Conservation (phyloP, 2,113 vertebrate genomes). For the Anguilla japonica region DNA sequence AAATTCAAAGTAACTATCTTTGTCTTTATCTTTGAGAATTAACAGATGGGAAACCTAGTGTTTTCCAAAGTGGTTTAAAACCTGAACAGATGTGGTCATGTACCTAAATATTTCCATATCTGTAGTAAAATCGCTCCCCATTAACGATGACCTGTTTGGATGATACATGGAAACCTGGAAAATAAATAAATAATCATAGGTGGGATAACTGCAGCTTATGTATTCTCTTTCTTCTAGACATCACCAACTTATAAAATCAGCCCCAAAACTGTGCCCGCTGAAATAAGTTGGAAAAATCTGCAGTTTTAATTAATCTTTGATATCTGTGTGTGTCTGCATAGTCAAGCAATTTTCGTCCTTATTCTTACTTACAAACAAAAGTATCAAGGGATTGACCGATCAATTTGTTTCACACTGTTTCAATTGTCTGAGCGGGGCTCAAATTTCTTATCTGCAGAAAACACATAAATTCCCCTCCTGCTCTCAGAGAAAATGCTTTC, state of each 20-base stretch:
- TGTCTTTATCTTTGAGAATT: not conserved
- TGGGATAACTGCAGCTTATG: conserved; percentile 48
- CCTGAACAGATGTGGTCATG: not conserved
- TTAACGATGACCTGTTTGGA: conserved; percentile 31
- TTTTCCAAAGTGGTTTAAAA: not conserved
- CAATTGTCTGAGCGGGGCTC: conserved; percentile 52
- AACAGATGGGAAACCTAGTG: not conserved
- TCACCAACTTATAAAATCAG: not conserved
- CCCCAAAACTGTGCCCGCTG: not conserved
- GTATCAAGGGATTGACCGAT: conserved; percentile 55
- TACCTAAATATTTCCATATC: not conserved
- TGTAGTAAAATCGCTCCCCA: not conserved
- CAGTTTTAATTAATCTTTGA: conserved; percentile 28
- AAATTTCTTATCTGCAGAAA: conserved; percentile 64
- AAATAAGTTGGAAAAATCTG: conserved; percentile 34
- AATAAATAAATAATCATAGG: conserved; percentile 43
- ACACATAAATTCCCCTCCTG: conserved; percentile 61
- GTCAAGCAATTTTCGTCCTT: conserved; percentile 40
- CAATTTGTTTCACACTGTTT: conserved; percentile 56
- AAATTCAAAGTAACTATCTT: too few relatives aligned
- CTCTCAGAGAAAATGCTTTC: conserved; percentile 47
- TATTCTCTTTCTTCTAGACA: not conserved
- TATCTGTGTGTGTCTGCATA: conserved; percentile 56
- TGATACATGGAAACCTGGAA: conserved; percentile 40
- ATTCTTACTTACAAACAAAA: conserved; percentile 57